Percentiles rank a stretch among this genome's conserved stretches.
Evolutionary conservation across 2,888 invertebrate genomes (phyloP).

Genomic region (Aphrophora alni): DNA sequence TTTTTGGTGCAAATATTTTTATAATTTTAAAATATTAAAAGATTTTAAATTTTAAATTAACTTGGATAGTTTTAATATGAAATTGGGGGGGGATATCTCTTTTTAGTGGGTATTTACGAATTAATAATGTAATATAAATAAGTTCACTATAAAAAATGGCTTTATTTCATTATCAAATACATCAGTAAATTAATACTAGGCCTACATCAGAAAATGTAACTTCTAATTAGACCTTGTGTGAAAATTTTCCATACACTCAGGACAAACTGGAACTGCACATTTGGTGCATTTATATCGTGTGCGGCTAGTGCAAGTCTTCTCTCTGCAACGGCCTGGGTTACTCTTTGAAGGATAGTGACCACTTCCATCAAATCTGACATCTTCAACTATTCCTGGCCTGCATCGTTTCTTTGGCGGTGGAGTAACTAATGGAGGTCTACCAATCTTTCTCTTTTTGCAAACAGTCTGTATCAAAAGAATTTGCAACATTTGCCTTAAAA

Average conservation of each 20-base stretch:
- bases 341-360: constrained; percentile 6
- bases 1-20: too few species aligned
- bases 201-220: too few species aligned
- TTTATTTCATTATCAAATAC: too few species aligned
- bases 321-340: background rate
- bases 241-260: constrained; percentile 15
- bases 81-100: too few species aligned
- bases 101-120: too few species aligned
- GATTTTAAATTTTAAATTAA: too few species aligned
- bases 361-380: background rate
- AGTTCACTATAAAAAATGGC: too few species aligned
- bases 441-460: background rate
- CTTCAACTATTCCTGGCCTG: background rate
- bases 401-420: constrained; percentile 13
- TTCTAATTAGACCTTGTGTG: too few species aligned
- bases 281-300: constrained; percentile 16
- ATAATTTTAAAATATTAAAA: too few species aligned
- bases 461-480: background rate
- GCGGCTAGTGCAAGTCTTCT: constrained; percentile 1
- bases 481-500: constrained; percentile 7
- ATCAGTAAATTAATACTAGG: too few species aligned
- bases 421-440: background rate
- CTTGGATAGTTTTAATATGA: too few species aligned
- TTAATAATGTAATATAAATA: too few species aligned
- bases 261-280: background rate